Percentiles rank a stretch among this genome's conserved stretches.
Evolutionary conservation across 2,113 vertebrate genomes (phyloP).

Genomic region (Acanthisitta chloris): DNA sequence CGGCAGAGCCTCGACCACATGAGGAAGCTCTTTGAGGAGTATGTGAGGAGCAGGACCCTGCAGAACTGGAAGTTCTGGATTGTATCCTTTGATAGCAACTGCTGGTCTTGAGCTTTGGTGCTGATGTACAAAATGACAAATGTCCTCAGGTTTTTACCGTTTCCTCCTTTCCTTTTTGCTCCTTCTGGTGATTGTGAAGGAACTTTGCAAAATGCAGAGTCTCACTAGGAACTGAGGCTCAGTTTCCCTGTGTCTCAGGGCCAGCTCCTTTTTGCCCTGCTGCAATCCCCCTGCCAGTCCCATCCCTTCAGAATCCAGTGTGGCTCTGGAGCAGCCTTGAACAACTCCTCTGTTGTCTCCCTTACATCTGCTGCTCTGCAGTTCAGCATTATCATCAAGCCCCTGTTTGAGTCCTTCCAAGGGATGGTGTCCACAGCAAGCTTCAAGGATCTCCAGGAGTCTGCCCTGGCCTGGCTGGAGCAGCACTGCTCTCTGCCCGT

Average conservation of each 20-base stretch:
- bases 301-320: not conserved
- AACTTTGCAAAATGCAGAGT: not conserved
- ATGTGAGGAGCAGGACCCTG: slow-evolving; percentile 86
- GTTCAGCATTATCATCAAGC: slow-evolving; percentile 96
- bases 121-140: not conserved
- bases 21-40: slow-evolving; percentile 88
- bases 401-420: slow-evolving; percentile 94
- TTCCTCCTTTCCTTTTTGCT: not conserved
- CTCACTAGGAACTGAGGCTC: not conserved
- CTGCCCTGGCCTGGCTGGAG: slow-evolving; percentile 88
- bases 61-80: slow-evolving; percentile 99
- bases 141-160: not conserved
- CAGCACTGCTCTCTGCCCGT: slow-evolving; percentile 87
- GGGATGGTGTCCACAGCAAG: slow-evolving; percentile 87
- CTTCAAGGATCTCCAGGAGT: slow-evolving; percentile 85
- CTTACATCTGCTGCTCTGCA: slow-evolving; percentile 71
- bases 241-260: not conserved
- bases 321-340: not conserved
- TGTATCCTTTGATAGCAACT: slow-evolving; percentile 83
- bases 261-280: not conserved
- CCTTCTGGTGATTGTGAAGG: not conserved
- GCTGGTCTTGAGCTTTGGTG: not conserved
- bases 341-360: not conserved
- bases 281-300: not conserved
- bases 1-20: slow-evolving; percentile 81